Evolutionary conservation across 2,888 invertebrate genomes (phyloP).

Genomic region (Melanotus villosus): DNA sequence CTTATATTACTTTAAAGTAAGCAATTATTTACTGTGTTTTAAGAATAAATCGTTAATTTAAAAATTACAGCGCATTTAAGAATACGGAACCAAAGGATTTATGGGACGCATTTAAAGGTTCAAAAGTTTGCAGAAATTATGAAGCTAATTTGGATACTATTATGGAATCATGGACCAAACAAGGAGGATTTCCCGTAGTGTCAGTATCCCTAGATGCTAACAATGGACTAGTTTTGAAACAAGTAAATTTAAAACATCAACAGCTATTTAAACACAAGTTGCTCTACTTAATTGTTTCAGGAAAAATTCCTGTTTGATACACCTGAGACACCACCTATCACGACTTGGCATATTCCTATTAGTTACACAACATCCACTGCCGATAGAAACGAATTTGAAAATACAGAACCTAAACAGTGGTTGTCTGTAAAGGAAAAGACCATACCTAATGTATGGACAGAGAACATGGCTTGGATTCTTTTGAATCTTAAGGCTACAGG

Average conservation of each 20-base stretch:
- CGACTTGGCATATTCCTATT: slow-evolving; percentile 69
- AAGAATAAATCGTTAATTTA: too few species aligned
- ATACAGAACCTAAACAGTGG: slow-evolving; percentile 62
- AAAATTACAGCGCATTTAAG: neutral
- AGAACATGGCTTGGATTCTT: slow-evolving; percentile 69
- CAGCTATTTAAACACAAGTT: neutral
- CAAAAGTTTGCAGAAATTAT: neutral
- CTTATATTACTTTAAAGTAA: too few species aligned
- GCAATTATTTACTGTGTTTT: too few species aligned
- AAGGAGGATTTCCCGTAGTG: slow-evolving; percentile 23
- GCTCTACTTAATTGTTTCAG: slow-evolving; percentile 40
- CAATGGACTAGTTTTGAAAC: neutral
- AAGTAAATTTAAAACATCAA: too few species aligned
- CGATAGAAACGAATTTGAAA: slow-evolving; percentile 64
- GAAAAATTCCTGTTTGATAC: slow-evolving; percentile 48
- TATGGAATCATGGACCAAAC: slow-evolving; percentile 22
- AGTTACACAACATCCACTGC: slow-evolving; percentile 67
- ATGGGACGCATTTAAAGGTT: neutral
- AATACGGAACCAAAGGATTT: neutral
- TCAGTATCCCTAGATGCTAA: neutral
- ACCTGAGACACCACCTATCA: slow-evolving; percentile 31
- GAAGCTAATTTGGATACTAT: neutral
- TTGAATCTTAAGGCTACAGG: slow-evolving; percentile 75
- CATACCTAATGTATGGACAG: neutral
- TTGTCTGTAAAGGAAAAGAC: neutral